phyloP scores from a whole-genome alignment of 2,113 vertebrate species.

The Prunella himalayana region DNA sequence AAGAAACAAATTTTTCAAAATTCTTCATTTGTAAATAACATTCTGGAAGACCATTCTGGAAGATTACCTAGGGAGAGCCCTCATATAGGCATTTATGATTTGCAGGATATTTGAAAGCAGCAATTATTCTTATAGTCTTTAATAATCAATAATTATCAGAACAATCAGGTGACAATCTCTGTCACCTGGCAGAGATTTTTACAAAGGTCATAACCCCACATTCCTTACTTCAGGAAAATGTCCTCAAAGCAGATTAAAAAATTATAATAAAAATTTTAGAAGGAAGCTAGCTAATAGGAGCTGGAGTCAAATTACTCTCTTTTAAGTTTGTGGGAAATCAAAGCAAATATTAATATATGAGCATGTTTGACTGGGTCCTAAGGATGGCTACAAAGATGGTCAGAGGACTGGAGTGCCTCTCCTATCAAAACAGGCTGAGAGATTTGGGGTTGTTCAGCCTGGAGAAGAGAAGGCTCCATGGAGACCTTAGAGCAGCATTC shows the following conservation, averaged over 20 bases:
- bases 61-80: background rate
- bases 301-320: background rate
- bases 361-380: background rate
- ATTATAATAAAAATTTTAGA: background rate
- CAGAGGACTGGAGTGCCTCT: background rate
- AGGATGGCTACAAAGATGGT: background rate
- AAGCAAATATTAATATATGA: background rate
- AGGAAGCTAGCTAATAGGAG: background rate
- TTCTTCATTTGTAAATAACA: background rate
- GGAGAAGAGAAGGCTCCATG: background rate
- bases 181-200: slow-evolving; percentile 6
- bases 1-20: background rate
- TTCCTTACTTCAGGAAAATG: background rate
- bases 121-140: background rate
- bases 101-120: background rate
- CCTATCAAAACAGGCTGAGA: background rate
- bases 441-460: background rate
- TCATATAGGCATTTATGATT: background rate
- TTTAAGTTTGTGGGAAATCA: slow-evolving; percentile 1
- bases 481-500: background rate
- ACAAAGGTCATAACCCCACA: background rate
- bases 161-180: background rate
- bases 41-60: background rate
- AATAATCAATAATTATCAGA: slow-evolving; percentile 21
- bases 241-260: background rate